phyloP scores from a whole-genome alignment of 2,797 vertebrate species.

The Adrianichthys oophorus region DNA sequence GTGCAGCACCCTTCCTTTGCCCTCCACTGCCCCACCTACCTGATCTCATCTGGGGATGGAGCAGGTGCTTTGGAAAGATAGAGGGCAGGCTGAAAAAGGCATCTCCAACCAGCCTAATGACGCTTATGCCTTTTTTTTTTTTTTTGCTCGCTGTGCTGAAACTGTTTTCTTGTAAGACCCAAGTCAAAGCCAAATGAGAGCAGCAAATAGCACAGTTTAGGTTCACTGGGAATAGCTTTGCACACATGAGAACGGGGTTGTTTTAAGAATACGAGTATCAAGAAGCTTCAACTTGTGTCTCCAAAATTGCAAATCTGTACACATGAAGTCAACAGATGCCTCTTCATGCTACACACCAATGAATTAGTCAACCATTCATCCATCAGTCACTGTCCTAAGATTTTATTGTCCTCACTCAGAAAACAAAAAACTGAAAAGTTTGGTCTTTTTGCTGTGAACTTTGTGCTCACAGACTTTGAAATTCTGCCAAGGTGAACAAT shows the following conservation, averaged over 20 bases:
- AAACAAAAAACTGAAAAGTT: slow-evolving; percentile 30
- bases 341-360: background rate
- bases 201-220: slow-evolving; percentile 50
- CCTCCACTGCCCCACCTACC: slow-evolving; percentile 75
- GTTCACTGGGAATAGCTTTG: slow-evolving; percentile 49
- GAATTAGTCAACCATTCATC: background rate
- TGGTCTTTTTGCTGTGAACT: slow-evolving; percentile 48
- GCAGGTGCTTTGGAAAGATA: slow-evolving; percentile 79
- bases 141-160: slow-evolving; percentile 40
- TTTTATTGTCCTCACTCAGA: slow-evolving; percentile 4
- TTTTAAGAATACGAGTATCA: slow-evolving; percentile 33
- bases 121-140: slow-evolving; percentile 41
- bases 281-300: slow-evolving; percentile 18
- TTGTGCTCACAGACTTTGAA: slow-evolving; percentile 57
- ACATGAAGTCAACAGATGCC: background rate
- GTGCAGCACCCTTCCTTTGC: slow-evolving; percentile 64
- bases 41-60: slow-evolving; percentile 78
- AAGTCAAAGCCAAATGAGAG: slow-evolving; percentile 48
- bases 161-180: slow-evolving; percentile 47
- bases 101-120: slow-evolving; percentile 71
- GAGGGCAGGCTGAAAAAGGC: slow-evolving; percentile 64
- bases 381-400: slow-evolving; percentile 5
- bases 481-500: slow-evolving; percentile 73
- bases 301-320: slow-evolving; percentile 1
- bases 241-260: slow-evolving; percentile 58